Percentiles rank a stretch among this genome's conserved stretches.
These are phyloP conservation scores for Myotis planiceps DNA, from an alignment of 2,797 vertebrate genomes.

Conservation along the genomic window DNA sequence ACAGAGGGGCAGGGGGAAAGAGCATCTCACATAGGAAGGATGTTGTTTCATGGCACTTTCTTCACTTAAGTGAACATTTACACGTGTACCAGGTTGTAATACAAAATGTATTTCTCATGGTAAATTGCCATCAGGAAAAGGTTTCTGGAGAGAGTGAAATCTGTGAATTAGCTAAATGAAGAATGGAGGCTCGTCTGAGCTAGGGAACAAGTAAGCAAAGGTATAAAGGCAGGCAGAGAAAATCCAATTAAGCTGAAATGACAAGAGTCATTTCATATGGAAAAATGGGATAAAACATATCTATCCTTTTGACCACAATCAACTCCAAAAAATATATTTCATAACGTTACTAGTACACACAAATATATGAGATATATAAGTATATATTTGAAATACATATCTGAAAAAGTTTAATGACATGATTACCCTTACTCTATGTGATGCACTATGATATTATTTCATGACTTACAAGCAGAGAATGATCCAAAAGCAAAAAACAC, in stretches of 20 bases:
- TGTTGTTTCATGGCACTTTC: not conserved
- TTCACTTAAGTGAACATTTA: not conserved
- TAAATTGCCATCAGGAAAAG: constrained; percentile 1
- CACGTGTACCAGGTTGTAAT: not conserved
- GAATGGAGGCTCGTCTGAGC: not conserved
- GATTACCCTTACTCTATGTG: not conserved
- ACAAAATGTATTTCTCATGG: not conserved
- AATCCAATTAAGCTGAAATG: not conserved
- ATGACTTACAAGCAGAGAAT: not conserved
- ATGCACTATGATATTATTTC: not conserved
- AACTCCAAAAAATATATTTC: not conserved
- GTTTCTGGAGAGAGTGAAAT: not conserved
- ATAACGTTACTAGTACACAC: not conserved
- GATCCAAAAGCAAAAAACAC: not conserved
- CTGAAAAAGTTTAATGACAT: not conserved
- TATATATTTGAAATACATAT: not conserved
- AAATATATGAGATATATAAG: not conserved
- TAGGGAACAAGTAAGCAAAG: not conserved
- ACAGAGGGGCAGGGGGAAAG: not conserved
- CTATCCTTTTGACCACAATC: not conserved
- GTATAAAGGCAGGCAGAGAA: not conserved
- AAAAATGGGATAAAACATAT: not conserved
- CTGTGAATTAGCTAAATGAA: not conserved
- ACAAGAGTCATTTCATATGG: not conserved
- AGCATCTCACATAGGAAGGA: not conserved